Base-by-base conservation (phyloP, 2,888 invertebrate genomes). In the Taphrorychus bicolor region DNA sequence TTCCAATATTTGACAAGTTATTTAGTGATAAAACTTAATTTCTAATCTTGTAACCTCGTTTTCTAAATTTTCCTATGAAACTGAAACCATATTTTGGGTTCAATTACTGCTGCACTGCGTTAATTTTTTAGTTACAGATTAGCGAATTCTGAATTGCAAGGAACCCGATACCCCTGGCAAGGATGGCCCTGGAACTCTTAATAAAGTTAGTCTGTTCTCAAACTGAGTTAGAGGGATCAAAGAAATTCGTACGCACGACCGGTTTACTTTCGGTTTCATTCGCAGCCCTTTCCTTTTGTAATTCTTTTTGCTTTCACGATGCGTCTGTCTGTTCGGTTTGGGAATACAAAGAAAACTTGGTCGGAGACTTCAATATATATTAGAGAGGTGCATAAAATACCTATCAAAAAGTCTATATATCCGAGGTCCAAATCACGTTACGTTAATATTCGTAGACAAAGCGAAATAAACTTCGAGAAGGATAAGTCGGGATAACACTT, bases 231-330 rank as follows among this genome's bases (percentile, higher is more conserved):
- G 45, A 19, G 21, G 65, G 65, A 59, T 65, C 65, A 65, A 65
- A 65, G 65, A 65, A 59, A 59, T 53, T 59, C 19, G 53, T 58
- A 65, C 65, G 59, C 65, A 65, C 65, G 65, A 59, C 59, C 59
- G 65, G 32, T 24, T n/a, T 51, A 53, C 65, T 65, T 52, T 65
- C 65, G 53, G 65, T 65, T 59, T 65, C 65, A 59, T 52, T 65
- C 54, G 53, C 53, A 58, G 59, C 53, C 65, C 53, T 65, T 65
- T 64, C 48, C 45, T 45, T 54, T 62, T 48, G 32, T 11, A n/a
- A 24, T 32, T 49, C 49, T 62, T 62, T 61, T 45, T 41, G 32
- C 32, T 32, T 32, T 32, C 32, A n/a, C n/a, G n/a, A n/a, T n/a
- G n/a, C n/a, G 32, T 3, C 7, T 32, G 32, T 32, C 32, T 32